Percentiles rank a stretch among this genome's conserved stretches.
These are phyloP conservation scores for Anodontia alba DNA, from an alignment of 2,888 invertebrate genomes.

Conservation along the genomic window DNA sequence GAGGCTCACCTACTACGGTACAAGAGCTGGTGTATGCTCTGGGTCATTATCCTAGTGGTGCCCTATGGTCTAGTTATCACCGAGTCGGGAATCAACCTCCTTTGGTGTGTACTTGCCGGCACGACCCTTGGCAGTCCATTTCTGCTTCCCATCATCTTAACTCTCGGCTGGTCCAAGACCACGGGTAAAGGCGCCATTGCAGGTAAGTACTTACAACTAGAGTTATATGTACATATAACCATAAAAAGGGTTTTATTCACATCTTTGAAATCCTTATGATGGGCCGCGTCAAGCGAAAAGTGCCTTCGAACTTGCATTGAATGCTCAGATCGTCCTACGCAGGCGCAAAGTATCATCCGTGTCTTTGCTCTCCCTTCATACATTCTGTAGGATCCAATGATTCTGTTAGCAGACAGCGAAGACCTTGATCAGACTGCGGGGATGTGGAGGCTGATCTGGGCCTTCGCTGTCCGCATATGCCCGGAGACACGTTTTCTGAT, in stretches of 20 bases:
- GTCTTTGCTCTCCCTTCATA: too few species aligned
- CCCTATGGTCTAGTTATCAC: constrained; percentile 73
- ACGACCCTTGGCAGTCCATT: constrained; percentile 52
- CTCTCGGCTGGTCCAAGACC: constrained; percentile 78
- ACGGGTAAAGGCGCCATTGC: constrained; percentile 72
- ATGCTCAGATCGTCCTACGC: too few species aligned
- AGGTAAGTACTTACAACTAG: constrained; percentile 60
- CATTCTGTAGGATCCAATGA: too few species aligned
- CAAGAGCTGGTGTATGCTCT: constrained; percentile 82
- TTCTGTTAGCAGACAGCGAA: too few species aligned
- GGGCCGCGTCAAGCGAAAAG: too few species aligned
- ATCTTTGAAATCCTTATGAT: not conserved
- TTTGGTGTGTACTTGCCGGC: constrained; percentile 74
- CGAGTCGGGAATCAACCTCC: constrained; percentile 72
- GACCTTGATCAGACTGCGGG: too few species aligned
- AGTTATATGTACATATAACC: too few species aligned
- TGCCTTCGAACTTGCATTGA: too few species aligned
- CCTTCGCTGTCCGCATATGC: too few species aligned
- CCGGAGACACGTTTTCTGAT: too few species aligned
- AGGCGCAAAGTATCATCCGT: too few species aligned
- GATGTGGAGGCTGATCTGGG: too few species aligned
- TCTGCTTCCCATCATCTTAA: constrained; percentile 73
- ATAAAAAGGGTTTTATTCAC: not conserved
- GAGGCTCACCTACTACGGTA: constrained; percentile 71
- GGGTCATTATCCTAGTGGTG: constrained; percentile 73